Conservation (phyloP, 2,888 invertebrate species). For the Dasysyrphus tricinctus region DNA sequence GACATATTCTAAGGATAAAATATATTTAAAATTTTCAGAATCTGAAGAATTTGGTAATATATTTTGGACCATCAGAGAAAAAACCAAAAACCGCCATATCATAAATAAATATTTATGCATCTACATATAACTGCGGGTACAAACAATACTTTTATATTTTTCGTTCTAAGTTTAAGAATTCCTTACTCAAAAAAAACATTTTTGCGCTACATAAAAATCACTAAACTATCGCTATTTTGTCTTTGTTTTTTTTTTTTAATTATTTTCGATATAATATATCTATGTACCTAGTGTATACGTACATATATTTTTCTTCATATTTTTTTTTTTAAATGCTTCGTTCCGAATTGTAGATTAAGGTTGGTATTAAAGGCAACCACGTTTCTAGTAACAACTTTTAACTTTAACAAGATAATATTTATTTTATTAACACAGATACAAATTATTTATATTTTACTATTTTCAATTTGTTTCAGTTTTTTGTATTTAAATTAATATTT, state of each 20-base stretch:
- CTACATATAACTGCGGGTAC: not conserved
- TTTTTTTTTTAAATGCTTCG: conserved; percentile 59
- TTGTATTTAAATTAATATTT: not conserved
- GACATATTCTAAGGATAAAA: no score
- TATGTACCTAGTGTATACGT: not conserved
- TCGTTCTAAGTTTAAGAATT: not conserved
- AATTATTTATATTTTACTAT: conserved; percentile 40
- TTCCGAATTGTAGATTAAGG: conserved; percentile 62
- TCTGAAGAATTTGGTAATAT: not conserved
- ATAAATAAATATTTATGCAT: not conserved
- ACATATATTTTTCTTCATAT: conserved; percentile 10
- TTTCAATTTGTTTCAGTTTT: conserved; percentile 16
- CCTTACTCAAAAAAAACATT: conserved; percentile 13
- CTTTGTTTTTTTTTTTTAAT: conserved; percentile 17
- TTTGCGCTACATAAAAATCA: conserved; percentile 57
- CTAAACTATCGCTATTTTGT: conserved; percentile 50
- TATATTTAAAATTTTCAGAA: no score
- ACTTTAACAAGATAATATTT: conserved; percentile 68
- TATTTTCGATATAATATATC: not conserved
- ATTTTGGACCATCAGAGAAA: not conserved
- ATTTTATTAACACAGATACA: conserved; percentile 68
- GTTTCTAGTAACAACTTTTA: conserved; percentile 74
- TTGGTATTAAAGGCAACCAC: conserved; percentile 73
- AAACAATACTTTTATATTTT: not conserved
- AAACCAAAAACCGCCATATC: not conserved